A percentile compares a stretch with the other conserved stretches of the same genome.
Evolutionary conservation across 2,113 vertebrate species (phyloP).

Genomic region (Colistium nudipinnis): DNA sequence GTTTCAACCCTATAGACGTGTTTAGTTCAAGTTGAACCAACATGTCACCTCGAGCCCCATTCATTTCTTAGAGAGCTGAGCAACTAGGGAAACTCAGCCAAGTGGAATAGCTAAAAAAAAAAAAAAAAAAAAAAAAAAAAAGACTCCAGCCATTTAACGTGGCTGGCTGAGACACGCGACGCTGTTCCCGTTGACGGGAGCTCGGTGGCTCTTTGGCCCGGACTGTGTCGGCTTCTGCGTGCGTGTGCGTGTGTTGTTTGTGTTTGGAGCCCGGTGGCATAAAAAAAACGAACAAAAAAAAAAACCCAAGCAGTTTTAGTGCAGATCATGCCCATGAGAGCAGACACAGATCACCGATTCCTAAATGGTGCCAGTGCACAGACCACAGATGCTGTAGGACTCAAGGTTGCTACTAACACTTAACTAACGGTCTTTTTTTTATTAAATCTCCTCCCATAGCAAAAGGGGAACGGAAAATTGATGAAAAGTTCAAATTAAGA

Average conservation of each 20-base stretch:
- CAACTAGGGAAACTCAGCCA: neutral
- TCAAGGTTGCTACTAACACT: neutral
- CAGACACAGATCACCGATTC: conserved; percentile 43
- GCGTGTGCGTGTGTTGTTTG: neutral
- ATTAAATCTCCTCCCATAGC: neutral
- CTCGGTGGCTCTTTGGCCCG: neutral
- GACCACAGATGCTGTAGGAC: neutral
- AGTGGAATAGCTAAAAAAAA: neutral
- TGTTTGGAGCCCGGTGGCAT: conserved; percentile 6
- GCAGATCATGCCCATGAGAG: conserved; percentile 17
- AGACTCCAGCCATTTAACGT: neutral
- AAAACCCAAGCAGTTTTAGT: conserved; percentile 19
- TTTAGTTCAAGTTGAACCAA: neutral
- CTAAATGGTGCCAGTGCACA: conserved; percentile 17
- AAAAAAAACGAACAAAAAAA: no score
- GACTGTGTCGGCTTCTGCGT: neutral
- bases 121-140: no score
- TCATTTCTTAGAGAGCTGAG: neutral
- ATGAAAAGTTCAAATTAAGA: neutral
- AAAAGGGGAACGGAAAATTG: neutral
- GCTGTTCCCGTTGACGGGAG: conserved; percentile 4
- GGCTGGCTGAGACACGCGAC: neutral
- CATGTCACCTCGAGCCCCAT: neutral
- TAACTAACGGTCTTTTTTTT: neutral
- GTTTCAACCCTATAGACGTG: neutral